phyloP scores from a whole-genome alignment of 2,113 vertebrate genomes.

The Sceloporus undulatus region DNA sequence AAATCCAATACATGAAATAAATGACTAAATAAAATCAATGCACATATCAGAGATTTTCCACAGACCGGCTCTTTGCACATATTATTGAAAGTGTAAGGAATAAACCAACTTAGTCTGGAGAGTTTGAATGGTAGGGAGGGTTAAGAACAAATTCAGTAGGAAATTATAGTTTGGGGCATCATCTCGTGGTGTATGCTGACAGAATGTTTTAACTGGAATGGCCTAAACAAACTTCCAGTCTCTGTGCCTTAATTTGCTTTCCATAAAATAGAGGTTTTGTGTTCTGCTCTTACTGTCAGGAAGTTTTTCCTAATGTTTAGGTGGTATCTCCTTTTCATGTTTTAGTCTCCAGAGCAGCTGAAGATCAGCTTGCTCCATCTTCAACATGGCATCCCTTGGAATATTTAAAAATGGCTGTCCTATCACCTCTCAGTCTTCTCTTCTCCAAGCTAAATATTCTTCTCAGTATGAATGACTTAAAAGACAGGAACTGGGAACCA shows the following conservation, averaged over 20 bases:
- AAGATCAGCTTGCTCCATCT: too few relatives aligned
- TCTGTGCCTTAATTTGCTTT: neutral
- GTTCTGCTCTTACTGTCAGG: too few relatives aligned
- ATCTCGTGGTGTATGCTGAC: neutral
- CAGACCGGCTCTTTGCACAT: constrained; percentile 62
- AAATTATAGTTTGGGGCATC: too few relatives aligned
- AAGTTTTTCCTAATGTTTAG: too few relatives aligned
- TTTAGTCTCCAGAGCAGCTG: too few relatives aligned
- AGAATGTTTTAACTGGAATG: neutral
- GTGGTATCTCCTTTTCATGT: too few relatives aligned
- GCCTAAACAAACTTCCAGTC: neutral
- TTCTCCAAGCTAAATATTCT: too few relatives aligned
- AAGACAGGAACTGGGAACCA: constrained; percentile 30
- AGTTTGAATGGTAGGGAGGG: constrained; percentile 14
- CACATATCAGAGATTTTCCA: constrained; percentile 61
- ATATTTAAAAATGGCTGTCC: too few relatives aligned
- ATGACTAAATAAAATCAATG: neutral
- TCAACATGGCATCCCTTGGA: too few relatives aligned
- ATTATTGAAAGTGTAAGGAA: constrained; percentile 51
- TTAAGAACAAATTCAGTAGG: neutral
- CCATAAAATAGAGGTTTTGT: neutral
- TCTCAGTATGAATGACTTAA: neutral
- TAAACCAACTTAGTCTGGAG: constrained; percentile 29
- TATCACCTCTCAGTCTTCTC: too few relatives aligned
- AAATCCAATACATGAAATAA: neutral